phyloP scores from a whole-genome alignment of 2,888 invertebrate species.

The Drosophila siamana region DNA sequence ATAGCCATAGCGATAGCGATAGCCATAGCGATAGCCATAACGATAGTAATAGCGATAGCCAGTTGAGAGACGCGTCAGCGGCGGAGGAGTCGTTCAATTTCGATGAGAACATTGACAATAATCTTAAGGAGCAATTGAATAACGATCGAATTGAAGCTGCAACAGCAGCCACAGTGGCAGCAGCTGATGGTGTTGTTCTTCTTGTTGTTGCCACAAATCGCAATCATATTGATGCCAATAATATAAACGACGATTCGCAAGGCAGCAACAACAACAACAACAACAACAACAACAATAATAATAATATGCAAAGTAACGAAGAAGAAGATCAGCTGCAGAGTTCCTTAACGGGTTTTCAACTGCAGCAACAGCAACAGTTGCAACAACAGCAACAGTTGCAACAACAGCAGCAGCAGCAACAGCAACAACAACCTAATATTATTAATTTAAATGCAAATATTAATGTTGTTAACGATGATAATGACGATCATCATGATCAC shows the following conservation, averaged over 20 bases:
- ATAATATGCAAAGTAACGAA: constrained; percentile 20
- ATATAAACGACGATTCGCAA: constrained; percentile 64
- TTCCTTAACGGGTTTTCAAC: constrained; percentile 62
- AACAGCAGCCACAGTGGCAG: too few relatives aligned
- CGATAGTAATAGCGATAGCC: constrained; percentile 37
- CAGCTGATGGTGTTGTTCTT: constrained; percentile 7
- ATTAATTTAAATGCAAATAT: constrained; percentile 67
- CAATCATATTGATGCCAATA: constrained; percentile 73
- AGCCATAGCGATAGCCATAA: constrained; percentile 37
- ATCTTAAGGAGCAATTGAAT: constrained; percentile 75
- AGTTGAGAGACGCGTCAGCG: constrained; percentile 22
- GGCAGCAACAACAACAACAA: constrained; percentile 56
- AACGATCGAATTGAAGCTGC: constrained; percentile 72
- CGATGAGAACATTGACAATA: constrained; percentile 81
- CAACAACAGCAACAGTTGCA: constrained; percentile 30
- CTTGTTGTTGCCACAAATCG: constrained; percentile 51
- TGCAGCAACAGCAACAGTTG: constrained; percentile 32
- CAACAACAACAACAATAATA: not conserved
- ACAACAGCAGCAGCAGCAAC: constrained; percentile 35
- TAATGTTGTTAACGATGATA: constrained; percentile 68
- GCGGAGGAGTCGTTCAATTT: constrained; percentile 38
- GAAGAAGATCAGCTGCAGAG: constrained; percentile 57
- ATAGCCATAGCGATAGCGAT: constrained; percentile 35
- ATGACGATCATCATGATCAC: constrained; percentile 62
- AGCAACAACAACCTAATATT: constrained; percentile 74